Base-by-base conservation (phyloP, 2,113 vertebrate species). In the Guaruba guarouba region DNA sequence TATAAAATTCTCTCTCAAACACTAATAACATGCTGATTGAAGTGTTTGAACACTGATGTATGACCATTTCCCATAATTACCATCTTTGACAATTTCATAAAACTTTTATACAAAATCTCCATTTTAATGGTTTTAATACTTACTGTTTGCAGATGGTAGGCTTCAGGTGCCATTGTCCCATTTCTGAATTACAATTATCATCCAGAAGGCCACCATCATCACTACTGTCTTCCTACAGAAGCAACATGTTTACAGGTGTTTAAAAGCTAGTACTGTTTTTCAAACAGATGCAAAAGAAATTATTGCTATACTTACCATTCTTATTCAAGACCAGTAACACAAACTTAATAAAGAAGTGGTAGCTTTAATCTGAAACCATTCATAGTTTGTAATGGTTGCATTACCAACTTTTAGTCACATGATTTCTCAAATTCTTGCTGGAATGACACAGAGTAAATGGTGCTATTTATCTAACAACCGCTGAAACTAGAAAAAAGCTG, bases 131-230 rank as follows among this genome's bases (percentile, higher is more conserved):
- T 83, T 67, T 83, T 14, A 85, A 90, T 79, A 98, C 99, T 98
- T 96, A 99, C 99, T 99, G 99, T 98, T 98, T 99, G 97, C 99
- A 99, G 97, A 99, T 85, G 84, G 95, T 98, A 13, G 97, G 98
- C 86, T 98, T 99, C 83, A 98, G 97, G 74, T 98, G 95, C 98
- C 98, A 98, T 6, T 97, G 98, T 11, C 98, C 98, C 92, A 98
- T 92, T 92, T 99, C 98, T 29, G 98, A 98, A 91, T n/a, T 95
- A 62, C 96, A 97, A 17, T 96, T 86, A 57, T 99, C 99, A 51
- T 99, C 99, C 5, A 97, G 96, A 92, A 99, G 98, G 59, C 98
- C 96, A 37, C 99, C 98, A 48, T 99, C 99, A 66, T 99, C 99
- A 49, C 99, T 99, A 96, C 98, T 99, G 96, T 99, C 99, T 28